phyloP scores from a whole-genome alignment of 2,113 vertebrate genomes.

The Uria lomvia region DNA sequence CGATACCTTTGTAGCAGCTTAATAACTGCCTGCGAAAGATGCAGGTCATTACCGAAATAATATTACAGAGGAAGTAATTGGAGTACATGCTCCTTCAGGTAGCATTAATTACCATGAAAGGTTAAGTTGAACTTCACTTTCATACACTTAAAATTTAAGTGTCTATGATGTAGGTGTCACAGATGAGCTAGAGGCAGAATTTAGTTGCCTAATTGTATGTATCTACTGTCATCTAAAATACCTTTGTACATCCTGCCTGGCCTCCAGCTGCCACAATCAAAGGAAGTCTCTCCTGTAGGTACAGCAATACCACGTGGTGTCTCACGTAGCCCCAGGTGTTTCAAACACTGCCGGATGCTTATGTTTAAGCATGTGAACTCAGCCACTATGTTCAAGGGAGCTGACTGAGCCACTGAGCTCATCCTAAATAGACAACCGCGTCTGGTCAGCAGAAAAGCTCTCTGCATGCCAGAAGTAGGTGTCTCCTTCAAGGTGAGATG shows the following conservation, averaged over 20 bases:
- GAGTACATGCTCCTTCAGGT: not conserved
- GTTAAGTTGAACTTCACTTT: not conserved
- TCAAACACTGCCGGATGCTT: not conserved
- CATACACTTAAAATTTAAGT: not conserved
- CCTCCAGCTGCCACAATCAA: not conserved
- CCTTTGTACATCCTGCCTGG: not conserved
- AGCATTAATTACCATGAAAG: not conserved
- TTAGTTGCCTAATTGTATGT: not conserved
- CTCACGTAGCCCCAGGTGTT: not conserved
- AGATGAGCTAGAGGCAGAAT: not conserved
- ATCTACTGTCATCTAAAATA: not conserved
- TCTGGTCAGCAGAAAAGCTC: not conserved
- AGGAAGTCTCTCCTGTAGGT: not conserved
- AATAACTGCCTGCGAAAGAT: not conserved
- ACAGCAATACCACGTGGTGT: fast-evolving
- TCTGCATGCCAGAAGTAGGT: fast-evolving
- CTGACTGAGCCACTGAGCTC: not conserved
- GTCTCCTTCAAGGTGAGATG: not conserved
- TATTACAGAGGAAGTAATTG: not conserved
- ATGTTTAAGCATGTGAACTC: not conserved
- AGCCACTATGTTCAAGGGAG: not conserved
- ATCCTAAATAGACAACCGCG: not conserved
- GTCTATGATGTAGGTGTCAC: not conserved
- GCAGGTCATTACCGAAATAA: not conserved
- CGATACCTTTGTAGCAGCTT: not conserved